A percentile compares a stretch with the other conserved stretches of the same genome.
These are phyloP conservation scores for Plumapathes pennacea DNA, from an alignment of 92 coral and sea anemone genomes.

Conservation along the genomic window DNA sequence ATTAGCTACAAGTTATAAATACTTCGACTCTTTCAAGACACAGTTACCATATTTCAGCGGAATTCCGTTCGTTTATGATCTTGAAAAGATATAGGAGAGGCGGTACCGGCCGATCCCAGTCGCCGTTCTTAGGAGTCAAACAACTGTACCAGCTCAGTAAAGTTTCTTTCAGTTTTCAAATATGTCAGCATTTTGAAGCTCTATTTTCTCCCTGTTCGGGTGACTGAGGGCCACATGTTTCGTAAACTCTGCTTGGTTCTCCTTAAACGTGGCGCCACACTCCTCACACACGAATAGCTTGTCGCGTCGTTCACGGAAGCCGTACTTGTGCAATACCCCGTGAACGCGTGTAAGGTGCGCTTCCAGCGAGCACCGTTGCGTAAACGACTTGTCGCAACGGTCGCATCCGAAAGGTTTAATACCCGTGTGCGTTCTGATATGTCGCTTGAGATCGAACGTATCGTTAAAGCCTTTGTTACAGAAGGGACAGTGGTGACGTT, in stretches of 20 bases:
- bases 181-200: too few relatives aligned
- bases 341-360: constrained; percentile 97
- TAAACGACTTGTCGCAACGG: constrained; percentile 89
- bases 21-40: too few relatives aligned
- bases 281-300: constrained; percentile 96
- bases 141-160: too few relatives aligned
- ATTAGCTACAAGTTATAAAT: too few relatives aligned
- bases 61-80: too few relatives aligned
- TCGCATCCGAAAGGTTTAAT: constrained; percentile 93
- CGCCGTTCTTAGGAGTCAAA: too few relatives aligned
- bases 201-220: constrained; percentile 74
- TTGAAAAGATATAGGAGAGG: too few relatives aligned
- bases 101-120: too few relatives aligned
- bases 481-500: constrained; percentile 87
- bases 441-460: constrained; percentile 97
- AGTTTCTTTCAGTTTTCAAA: too few relatives aligned
- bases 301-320: constrained; percentile 94
- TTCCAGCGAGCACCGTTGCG: constrained; percentile 96
- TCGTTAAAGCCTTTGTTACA: constrained; percentile 98
- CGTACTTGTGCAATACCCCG: constrained; percentile 89
- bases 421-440: constrained; percentile 97
- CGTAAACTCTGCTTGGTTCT: constrained; percentile 81
- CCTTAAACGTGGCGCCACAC: constrained; percentile 87
- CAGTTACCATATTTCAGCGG: too few relatives aligned
- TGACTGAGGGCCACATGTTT: constrained; percentile 81